These are phyloP conservation scores for Phaonia tiefii DNA, from an alignment of 2,888 invertebrate species.

Conservation along the genomic window DNA sequence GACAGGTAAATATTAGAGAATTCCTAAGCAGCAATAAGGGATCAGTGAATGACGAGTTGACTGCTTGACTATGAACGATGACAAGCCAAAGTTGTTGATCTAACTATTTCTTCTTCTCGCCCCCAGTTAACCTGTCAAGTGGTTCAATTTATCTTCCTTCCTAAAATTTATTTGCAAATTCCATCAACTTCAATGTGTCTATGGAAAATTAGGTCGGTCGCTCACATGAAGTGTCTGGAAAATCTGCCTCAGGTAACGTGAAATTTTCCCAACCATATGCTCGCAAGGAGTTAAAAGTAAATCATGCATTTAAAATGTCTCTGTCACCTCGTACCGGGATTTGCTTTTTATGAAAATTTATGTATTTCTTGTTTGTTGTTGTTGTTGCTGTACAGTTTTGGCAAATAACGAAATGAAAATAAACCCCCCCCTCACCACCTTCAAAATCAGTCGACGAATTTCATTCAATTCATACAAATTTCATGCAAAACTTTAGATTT, in stretches of 20 bases:
- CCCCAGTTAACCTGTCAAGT: too few species aligned
- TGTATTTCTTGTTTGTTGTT: constrained; percentile 5
- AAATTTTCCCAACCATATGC: constrained; percentile 1
- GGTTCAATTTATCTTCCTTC: too few species aligned
- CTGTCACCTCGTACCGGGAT: constrained; percentile 23
- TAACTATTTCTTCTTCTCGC: too few species aligned
- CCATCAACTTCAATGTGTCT: neutral
- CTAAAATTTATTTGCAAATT: constrained; percentile 16
- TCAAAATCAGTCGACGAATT: too few species aligned
- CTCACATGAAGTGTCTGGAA: neutral
- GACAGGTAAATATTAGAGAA: too few species aligned
- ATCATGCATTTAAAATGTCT: constrained; percentile 7
- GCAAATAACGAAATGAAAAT: constrained; percentile 31
- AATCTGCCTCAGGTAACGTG: neutral
- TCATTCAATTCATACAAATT: constrained; percentile 46
- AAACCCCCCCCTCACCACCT: neutral
- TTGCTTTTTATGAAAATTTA: constrained; percentile 6
- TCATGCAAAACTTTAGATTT: constrained; percentile 60
- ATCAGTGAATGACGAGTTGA: too few species aligned
- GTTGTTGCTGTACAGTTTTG: too few species aligned
- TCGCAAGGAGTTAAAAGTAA: neutral
- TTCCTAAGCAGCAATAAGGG: too few species aligned
- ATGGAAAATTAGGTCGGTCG: neutral
- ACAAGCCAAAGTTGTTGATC: too few species aligned
- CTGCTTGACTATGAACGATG: too few species aligned